phyloP scores from a whole-genome alignment of 2,113 vertebrate species.

The Cynocephalus volans region DNA sequence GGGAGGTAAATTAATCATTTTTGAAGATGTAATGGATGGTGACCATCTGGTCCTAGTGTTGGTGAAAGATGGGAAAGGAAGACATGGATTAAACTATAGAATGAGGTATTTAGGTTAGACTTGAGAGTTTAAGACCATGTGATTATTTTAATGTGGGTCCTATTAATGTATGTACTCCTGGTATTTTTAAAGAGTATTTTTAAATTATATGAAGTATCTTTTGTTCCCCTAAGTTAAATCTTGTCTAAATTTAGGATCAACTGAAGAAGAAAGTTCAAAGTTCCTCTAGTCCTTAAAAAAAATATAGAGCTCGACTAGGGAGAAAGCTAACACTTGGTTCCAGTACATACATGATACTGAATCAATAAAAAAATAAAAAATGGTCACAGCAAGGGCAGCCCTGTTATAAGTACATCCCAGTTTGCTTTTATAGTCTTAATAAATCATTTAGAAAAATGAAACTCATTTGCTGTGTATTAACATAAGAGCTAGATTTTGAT shows the following conservation, averaged over 20 bases:
- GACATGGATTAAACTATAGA: not conserved
- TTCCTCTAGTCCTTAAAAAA: not conserved
- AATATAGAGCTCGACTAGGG: not conserved
- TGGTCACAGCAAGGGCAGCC: not conserved
- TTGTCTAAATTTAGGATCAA: not conserved
- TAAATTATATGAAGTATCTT: not conserved
- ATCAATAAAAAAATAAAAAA: not conserved
- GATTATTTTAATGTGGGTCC: constrained; percentile 1
- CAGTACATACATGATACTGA: not conserved
- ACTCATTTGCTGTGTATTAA: not conserved
- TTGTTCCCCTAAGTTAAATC: not conserved
- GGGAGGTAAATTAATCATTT: constrained; percentile 3
- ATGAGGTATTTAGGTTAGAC: constrained; percentile 9
- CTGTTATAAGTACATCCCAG: not conserved
- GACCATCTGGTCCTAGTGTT: constrained; percentile 53
- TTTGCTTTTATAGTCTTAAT: constrained; percentile 8
- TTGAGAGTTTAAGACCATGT: not conserved
- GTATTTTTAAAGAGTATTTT: not conserved
- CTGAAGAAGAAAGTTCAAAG: not conserved
- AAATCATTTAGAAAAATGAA: constrained; percentile 7
- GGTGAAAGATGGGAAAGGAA: constrained; percentile 37
- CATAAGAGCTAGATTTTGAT: not conserved
- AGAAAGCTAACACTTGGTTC: not conserved
- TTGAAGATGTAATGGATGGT: constrained; percentile 51
- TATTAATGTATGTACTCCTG: not conserved